Evolutionary conservation across 1,140 invertebrate genomes (phyloP).

Genomic region (Metaphire vulgaris): DNA sequence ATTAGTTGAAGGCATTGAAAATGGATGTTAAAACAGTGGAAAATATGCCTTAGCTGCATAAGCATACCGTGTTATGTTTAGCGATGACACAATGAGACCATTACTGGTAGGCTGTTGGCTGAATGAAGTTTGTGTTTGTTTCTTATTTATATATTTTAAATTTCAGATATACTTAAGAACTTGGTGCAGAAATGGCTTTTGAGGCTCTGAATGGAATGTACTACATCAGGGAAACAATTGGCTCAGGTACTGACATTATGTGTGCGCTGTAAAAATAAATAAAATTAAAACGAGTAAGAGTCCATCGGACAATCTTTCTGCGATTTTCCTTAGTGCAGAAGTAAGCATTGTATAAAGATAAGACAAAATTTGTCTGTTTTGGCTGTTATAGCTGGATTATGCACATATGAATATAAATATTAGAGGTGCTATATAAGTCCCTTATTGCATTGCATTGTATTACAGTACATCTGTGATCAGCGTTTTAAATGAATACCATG

Average conservation of each 20-base stretch:
- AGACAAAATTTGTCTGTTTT: not conserved
- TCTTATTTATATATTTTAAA: not conserved
- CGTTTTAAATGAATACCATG: too few species aligned
- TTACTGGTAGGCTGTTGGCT: not conserved
- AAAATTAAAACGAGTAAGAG: not conserved
- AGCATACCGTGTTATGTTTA: not conserved
- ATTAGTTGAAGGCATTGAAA: not conserved
- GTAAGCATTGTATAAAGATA: not conserved
- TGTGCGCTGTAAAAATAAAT: constrained; percentile 1
- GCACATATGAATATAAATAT: too few species aligned
- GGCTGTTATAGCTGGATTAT: not conserved
- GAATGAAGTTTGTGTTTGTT: not conserved
- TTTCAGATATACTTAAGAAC: not conserved
- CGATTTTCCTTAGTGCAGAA: not conserved
- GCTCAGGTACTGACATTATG: too few species aligned
- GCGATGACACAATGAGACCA: not conserved
- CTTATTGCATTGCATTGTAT: too few species aligned
- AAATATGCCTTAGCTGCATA: not conserved
- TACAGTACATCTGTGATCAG: too few species aligned
- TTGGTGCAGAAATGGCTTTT: not conserved
- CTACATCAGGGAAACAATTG: constrained; percentile 17
- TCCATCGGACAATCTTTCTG: not conserved
- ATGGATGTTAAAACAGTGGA: not conserved
- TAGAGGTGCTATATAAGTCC: too few species aligned
- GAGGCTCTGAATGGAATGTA: constrained; percentile 15